These are phyloP conservation scores for Molossus molossus DNA, from an alignment of 2,797 vertebrate species.

Conservation along the genomic window DNA sequence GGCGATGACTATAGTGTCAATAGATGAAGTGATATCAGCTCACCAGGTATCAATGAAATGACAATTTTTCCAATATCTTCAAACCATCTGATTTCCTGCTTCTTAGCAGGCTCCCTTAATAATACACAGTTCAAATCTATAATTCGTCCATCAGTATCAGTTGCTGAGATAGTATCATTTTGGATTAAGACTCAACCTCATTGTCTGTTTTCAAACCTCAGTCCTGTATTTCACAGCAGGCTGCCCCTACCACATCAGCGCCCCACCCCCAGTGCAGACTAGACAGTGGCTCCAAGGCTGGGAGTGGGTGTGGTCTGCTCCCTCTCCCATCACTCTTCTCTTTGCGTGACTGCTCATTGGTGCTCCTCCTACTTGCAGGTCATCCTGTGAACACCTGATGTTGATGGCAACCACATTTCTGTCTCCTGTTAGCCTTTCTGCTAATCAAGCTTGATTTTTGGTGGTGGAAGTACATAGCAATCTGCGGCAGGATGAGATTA, in stretches of 20 bases:
- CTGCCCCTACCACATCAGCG: neutral
- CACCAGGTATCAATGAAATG: neutral
- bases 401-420: neutral
- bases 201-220: constrained; percentile 7
- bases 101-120: neutral
- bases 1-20: neutral
- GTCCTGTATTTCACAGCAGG: neutral
- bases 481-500: neutral
- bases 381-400: neutral
- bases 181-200: neutral
- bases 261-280: neutral
- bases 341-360: neutral
- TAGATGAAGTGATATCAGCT: neutral
- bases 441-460: neutral
- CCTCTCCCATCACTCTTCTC: neutral
- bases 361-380: neutral
- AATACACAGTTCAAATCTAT: neutral
- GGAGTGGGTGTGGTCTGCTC: neutral
- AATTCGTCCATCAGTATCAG: neutral
- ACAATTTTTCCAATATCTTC: neutral
- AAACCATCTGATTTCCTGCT: neutral
- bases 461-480: neutral
- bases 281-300: neutral
- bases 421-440: neutral
- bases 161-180: neutral